Percentiles rank a stretch among this genome's conserved stretches.
These are phyloP conservation scores for Chaetogeoica ovagalla DNA, from an alignment of 2,888 invertebrate species.

Conservation along the genomic window DNA sequence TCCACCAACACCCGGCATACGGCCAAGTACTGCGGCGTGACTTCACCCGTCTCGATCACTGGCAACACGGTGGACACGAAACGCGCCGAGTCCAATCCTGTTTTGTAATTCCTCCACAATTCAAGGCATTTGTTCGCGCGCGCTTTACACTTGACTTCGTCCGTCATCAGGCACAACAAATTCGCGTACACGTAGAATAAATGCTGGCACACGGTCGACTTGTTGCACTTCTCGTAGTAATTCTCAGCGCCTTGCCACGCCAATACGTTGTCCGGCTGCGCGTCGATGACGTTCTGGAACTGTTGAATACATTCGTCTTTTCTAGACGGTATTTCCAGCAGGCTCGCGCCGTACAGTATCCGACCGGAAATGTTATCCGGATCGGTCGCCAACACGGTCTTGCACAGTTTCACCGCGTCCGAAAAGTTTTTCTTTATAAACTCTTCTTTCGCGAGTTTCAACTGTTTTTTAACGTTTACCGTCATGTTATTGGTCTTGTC, in stretches of 20 bases:
- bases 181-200: slow-evolving; percentile 44
- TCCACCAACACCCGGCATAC: slow-evolving; percentile 32
- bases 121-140: slow-evolving; percentile 44
- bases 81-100: slow-evolving; percentile 31
- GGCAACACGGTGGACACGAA: slow-evolving; percentile 38
- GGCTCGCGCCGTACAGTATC: slow-evolving; percentile 34
- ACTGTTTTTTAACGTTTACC: slow-evolving; percentile 22
- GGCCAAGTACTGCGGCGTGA: slow-evolving; percentile 36
- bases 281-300: slow-evolving; percentile 38
- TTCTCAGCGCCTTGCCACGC: slow-evolving; percentile 47
- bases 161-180: slow-evolving; percentile 34
- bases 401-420: slow-evolving; percentile 30
- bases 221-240: slow-evolving; percentile 44
- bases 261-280: slow-evolving; percentile 34
- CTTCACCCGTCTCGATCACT: slow-evolving; percentile 20
- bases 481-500: slow-evolving; percentile 13
- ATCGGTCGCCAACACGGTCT: slow-evolving; percentile 15
- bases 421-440: slow-evolving; percentile 47
- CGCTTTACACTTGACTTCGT: slow-evolving; percentile 20
- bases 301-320: slow-evolving; percentile 39
- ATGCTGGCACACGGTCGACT: slow-evolving; percentile 15
- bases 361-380: slow-evolving; percentile 33
- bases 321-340: slow-evolving; percentile 42
- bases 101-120: slow-evolving; percentile 38
- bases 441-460: slow-evolving; percentile 48